Base-by-base conservation (phyloP, 2,113 vertebrate genomes). In the Rhagologus leucostigma region DNA sequence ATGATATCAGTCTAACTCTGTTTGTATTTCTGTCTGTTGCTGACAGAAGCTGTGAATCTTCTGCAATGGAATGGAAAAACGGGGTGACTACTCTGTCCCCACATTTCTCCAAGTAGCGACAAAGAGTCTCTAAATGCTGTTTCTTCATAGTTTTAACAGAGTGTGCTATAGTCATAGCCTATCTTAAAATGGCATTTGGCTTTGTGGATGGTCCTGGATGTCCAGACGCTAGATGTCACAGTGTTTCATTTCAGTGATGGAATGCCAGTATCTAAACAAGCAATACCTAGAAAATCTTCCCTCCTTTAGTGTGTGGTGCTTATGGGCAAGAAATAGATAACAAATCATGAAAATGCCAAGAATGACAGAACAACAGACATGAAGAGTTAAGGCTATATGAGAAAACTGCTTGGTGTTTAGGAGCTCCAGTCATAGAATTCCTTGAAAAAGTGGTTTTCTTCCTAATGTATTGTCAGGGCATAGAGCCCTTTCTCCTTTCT, bases 1-100 rank as follows among this genome's bases (percentile, higher is more conserved):
- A 69, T 85, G 63, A 85, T 97, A 96, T 87, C 85, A 80, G 73
- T 95, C 94, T 77, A 93, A 78, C 49, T 90, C 79, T 18, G 7
- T 97, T 79, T 93, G 52, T 56, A 59, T 79, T 95, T 87, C 79
- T 95, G 85, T 90, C 84, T 75, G 7, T 42, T 89, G 79, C 70
- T 85, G 80, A 92, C 86, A 92, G 88, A 75, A 91, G 35, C 83
- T 92, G 80, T 91, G 73, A 94, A 80, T 90, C 53, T 79, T 84
- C 64, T 76, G 37, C 26, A 73, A 10, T 29, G 14, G 41, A 73
- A 35, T 44, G 39, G 60, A 79, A 78, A 96, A 93, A 83, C 0
- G 1, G 84, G 75, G 65, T 75, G 78, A n/a, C 65, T 76, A 22
- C 20, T 79, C n/a, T 46, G 27, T 75, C 37, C 89, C 67, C 75